Conservation (phyloP, 2,113 vertebrate species). For the human (Homo sapiens) region DNA sequence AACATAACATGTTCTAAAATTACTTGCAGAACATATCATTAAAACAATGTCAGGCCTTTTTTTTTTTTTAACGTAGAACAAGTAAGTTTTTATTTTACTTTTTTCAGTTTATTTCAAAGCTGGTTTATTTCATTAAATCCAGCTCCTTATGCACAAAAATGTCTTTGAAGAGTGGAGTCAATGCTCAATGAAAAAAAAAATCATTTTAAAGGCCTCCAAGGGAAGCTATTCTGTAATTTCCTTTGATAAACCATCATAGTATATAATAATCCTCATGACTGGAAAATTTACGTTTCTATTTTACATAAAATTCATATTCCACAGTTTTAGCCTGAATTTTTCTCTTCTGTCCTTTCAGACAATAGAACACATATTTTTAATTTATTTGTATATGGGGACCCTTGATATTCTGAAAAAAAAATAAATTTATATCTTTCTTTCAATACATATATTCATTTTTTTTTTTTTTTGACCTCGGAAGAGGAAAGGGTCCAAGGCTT, state of each 20-base stretch:
- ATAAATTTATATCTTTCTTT: not conserved
- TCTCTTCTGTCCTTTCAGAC: not conserved
- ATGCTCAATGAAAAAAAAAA: not conserved
- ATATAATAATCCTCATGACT: not conserved
- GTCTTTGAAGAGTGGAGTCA: not conserved
- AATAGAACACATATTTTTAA: not conserved
- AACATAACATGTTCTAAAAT: constrained; percentile 28
- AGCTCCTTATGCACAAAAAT: not conserved
- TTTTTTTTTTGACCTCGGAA: not conserved
- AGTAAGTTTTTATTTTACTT: not conserved
- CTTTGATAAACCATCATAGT: not conserved
- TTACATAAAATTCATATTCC: not conserved
- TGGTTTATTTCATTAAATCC: not conserved
- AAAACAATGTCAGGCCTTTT: not conserved
- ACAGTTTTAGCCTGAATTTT: not conserved
- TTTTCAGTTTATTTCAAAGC: not conserved
- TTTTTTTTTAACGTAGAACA: not conserved
- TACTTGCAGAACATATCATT: constrained; percentile 20
- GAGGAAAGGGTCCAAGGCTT: not conserved
- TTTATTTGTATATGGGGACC: not conserved
- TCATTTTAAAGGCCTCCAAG: not conserved
- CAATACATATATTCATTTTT: not conserved
- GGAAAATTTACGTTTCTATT: not conserved
- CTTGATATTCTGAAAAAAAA: not conserved
- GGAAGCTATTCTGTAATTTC: not conserved